phyloP scores from a whole-genome alignment of 2,888 invertebrate genomes.

The Lepidonotus clava region DNA sequence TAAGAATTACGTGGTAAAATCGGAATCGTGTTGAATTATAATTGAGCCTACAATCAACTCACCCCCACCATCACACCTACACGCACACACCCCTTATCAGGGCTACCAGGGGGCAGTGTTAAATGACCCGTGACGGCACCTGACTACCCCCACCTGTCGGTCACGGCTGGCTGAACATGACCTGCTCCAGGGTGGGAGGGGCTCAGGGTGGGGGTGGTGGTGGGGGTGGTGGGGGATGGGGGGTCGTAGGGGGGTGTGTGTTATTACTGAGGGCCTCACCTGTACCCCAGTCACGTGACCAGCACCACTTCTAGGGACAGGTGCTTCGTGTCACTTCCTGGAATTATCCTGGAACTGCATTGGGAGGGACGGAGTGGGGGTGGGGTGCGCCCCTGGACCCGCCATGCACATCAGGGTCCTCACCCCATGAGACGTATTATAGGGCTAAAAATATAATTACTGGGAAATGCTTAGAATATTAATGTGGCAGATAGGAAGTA shows the following conservation, averaged over 20 bases:
- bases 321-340: constrained; percentile 20
- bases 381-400: no score
- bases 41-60: no score
- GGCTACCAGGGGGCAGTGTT: not conserved
- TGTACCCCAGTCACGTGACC: not conserved
- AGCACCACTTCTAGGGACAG: not conserved
- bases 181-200: not conserved
- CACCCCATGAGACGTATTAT: no score
- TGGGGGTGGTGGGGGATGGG: not conserved
- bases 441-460: no score
- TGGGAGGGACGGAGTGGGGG: no score
- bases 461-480: no score
- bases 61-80: not conserved
- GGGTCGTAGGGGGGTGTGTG: not conserved
- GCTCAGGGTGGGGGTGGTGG: not conserved
- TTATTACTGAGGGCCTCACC: not conserved
- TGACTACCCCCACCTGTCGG: constrained; percentile 13
- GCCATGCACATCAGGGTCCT: no score
- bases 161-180: not conserved
- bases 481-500: no score
- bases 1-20: no score
- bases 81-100: not conserved
- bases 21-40: no score
- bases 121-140: constrained; percentile 23
- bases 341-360: not conserved